These are phyloP conservation scores for Chrysopa pallens DNA, from an alignment of 1,140 invertebrate species.

Conservation along the genomic window DNA sequence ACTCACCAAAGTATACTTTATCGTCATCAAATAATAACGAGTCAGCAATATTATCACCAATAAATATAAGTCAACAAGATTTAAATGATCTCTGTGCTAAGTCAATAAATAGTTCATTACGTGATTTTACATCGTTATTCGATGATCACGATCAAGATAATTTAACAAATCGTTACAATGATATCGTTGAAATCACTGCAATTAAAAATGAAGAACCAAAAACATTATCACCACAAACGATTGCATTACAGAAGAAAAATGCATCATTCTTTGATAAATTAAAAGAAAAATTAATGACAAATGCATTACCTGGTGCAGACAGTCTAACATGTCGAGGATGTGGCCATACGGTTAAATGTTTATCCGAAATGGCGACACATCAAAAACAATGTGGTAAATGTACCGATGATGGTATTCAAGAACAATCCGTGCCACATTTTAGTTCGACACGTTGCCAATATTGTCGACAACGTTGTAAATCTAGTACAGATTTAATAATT, in stretches of 20 bases:
- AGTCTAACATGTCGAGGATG: constrained; percentile 52
- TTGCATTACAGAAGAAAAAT: constrained; percentile 43
- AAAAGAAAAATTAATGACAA: constrained; percentile 47
- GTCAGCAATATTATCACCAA: background rate
- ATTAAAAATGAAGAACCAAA: constrained; percentile 1
- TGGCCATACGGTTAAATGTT: constrained; percentile 62
- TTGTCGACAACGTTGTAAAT: constrained; percentile 69
- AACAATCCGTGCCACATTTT: constrained; percentile 20
- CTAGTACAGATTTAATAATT: constrained; percentile 49
- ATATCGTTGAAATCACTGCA: constrained; percentile 16
- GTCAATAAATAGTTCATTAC: constrained; percentile 24
- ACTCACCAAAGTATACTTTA: constrained; percentile 6
- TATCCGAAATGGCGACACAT: constrained; percentile 61
- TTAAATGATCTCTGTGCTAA: constrained; percentile 25
- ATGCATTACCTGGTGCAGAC: constrained; percentile 25
- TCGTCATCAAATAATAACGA: background rate
- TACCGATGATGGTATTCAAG: constrained; percentile 18
- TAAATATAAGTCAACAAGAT: constrained; percentile 18
- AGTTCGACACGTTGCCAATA: constrained; percentile 68
- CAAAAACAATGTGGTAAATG: constrained; percentile 46
- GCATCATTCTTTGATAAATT: constrained; percentile 66
- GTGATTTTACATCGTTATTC: constrained; percentile 27
- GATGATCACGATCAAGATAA: constrained; percentile 20
- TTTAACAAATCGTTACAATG: constrained; percentile 5
- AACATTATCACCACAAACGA: constrained; percentile 6